A percentile compares a stretch with the other conserved stretches of the same genome.
Conservation (phyloP, 1,140 invertebrate genomes). For the Lepidotrigona ventralis region DNA sequence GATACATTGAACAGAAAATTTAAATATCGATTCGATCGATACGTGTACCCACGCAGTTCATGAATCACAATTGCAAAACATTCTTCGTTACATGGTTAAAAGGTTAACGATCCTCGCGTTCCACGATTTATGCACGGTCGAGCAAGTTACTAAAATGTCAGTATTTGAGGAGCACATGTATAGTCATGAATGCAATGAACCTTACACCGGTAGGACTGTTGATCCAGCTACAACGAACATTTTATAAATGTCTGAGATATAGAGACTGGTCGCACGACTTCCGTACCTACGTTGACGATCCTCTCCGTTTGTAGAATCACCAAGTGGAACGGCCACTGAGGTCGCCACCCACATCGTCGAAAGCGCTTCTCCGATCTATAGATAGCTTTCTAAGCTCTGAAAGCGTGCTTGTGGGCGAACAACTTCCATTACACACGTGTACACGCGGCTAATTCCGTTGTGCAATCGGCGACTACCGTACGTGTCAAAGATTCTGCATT, state of each 20-base stretch:
- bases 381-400: constrained; percentile 69
- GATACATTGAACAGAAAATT: too few species aligned
- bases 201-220: neutral
- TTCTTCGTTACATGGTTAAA: neutral
- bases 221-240: constrained; percentile 8
- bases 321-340: constrained; percentile 51
- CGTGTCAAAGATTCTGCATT: neutral
- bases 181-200: neutral
- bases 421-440: constrained; percentile 72
- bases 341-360: constrained; percentile 73
- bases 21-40: too few species aligned
- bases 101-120: neutral
- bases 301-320: constrained; percentile 31
- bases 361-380: constrained; percentile 66
- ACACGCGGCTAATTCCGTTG: constrained; percentile 46
- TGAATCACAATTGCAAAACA: neutral
- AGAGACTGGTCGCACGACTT: constrained; percentile 58
- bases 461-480: constrained; percentile 45
- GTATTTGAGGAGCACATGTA: neutral
- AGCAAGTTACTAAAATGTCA: neutral
- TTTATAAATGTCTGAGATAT: constrained; percentile 45
- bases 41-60: too few species aligned
- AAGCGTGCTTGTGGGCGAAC: constrained; percentile 74
- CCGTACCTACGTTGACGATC: constrained; percentile 49
- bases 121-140: neutral